phyloP scores from a whole-genome alignment of 2,797 vertebrate species.

The Acomys russatus region DNA sequence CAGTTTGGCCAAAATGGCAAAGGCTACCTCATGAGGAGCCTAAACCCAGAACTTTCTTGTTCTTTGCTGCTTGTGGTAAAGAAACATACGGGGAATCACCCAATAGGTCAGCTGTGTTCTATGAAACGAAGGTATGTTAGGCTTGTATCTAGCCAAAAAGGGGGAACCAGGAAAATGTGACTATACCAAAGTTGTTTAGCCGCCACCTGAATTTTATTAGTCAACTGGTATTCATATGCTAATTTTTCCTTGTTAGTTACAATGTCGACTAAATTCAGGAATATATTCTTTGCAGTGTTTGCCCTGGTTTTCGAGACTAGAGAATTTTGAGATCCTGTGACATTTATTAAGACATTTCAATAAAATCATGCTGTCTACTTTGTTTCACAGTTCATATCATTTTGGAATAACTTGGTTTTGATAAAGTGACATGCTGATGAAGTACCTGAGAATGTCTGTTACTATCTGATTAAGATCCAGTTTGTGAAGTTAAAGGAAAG shows the following conservation, averaged over 20 bases:
- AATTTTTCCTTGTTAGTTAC: slow-evolving; percentile 39
- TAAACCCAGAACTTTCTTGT: background rate
- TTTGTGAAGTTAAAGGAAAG: slow-evolving; percentile 25
- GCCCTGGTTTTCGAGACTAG: slow-evolving; percentile 59
- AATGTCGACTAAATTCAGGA: slow-evolving; percentile 41
- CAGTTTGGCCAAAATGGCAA: background rate
- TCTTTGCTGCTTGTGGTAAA: background rate
- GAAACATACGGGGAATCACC: background rate
- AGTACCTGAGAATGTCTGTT: background rate
- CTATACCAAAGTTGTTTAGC: slow-evolving; percentile 63
- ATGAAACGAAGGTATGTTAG: background rate
- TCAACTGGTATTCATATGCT: background rate
- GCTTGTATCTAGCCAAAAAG: background rate
- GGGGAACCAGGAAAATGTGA: slow-evolving; percentile 29
- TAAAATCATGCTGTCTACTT: slow-evolving; percentile 75
- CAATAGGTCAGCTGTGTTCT: background rate
- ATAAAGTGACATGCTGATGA: background rate
- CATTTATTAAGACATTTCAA: slow-evolving; percentile 78
- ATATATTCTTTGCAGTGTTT: slow-evolving; percentile 50
- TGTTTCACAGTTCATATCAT: slow-evolving; percentile 17
- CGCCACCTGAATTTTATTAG: slow-evolving; percentile 43
- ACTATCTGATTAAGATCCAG: background rate
- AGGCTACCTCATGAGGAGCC: background rate
- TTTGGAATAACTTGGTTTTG: background rate
- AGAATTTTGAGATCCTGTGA: slow-evolving; percentile 56